These are phyloP conservation scores for Panopea generosa DNA, from an alignment of 2,888 invertebrate genomes.

Conservation along the genomic window DNA sequence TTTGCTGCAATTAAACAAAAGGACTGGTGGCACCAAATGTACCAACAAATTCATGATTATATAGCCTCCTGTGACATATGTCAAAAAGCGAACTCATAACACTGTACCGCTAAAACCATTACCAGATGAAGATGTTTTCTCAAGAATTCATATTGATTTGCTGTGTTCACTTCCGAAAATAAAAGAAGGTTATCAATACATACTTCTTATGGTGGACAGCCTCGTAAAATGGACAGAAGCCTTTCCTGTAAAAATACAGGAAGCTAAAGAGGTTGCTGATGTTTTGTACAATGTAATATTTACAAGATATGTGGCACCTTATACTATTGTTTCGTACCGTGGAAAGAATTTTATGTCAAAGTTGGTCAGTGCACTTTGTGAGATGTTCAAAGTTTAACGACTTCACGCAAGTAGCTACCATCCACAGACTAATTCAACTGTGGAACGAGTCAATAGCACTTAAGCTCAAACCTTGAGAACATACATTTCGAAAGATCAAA, in stretches of 20 bases:
- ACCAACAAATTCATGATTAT: slow-evolving; percentile 45
- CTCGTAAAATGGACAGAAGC: slow-evolving; percentile 58
- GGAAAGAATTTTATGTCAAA: slow-evolving; percentile 63
- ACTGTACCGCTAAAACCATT: not conserved
- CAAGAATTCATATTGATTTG: slow-evolving; percentile 47
- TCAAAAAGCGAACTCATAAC: slow-evolving; percentile 26
- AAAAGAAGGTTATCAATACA: slow-evolving; percentile 31
- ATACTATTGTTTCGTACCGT: slow-evolving; percentile 28
- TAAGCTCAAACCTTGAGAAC: slow-evolving; percentile 41
- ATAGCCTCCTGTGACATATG: slow-evolving; percentile 37
- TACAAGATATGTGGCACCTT: slow-evolving; percentile 52
- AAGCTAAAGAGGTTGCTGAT: slow-evolving; percentile 45
- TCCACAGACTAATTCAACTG: slow-evolving; percentile 51
- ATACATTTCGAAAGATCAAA: slow-evolving; percentile 42
- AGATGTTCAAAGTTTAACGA: slow-evolving; percentile 48
- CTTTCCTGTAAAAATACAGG: slow-evolving; percentile 52
- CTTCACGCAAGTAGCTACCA: slow-evolving; percentile 50
- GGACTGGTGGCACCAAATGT: slow-evolving; percentile 54
- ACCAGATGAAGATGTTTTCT: slow-evolving; percentile 20
- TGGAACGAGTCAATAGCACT: slow-evolving; percentile 38
- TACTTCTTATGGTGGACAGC: slow-evolving; percentile 46
- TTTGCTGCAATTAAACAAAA: slow-evolving; percentile 31
- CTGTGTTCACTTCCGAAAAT: slow-evolving; percentile 32
- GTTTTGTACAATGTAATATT: slow-evolving; percentile 52
- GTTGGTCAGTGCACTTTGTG: slow-evolving; percentile 48